Base-by-base conservation (phyloP, 2,888 invertebrate genomes). In the Alitta virens region DNA sequence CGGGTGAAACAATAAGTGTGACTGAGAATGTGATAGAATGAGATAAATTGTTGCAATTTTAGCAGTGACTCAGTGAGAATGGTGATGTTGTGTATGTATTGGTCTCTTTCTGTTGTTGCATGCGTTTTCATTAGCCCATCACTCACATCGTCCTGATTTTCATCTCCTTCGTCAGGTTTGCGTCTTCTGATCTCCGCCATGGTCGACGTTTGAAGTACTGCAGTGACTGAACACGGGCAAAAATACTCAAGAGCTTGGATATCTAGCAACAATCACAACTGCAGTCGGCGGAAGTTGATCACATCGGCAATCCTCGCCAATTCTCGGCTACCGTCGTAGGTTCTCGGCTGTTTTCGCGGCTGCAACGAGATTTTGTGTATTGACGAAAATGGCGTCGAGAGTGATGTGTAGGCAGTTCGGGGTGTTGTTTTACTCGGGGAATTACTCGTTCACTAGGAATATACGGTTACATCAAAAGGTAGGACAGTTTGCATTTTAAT, bases 331-430 rank as follows among this genome's bases (percentile, higher is more conserved):
- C 21, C 18, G 7, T 33, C 33, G 33, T 33, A 33, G 12, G 23
- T 9, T 57, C 57, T 57, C 57, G 49, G 21, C 2, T 16, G 7
- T 7, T 57, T 18, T 25, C 57, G 57, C 49, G 27, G 9, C 18
- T 1, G 16, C 25, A 27, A 26, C 43, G 57, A 57, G 21, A 7
- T 2, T 46, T 23, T 2, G 42, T 26, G 23, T 24, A 46, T 14
- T 26, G 16, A 26, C 46, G 18, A 57, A 57, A 57, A 57, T 57
- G 57, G 57, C 57, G 57, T 57, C 57, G 27, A 27, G 25, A 49
- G 57, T 49, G 57, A 21, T 57, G 57, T 57, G 46, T 57, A 57
- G 57, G 57, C 57, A 57, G 57, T 49, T 57, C 9, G 57, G 57
- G 7, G 57, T 57, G 27, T 43, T 46, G 49, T 27, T 57, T 46